Conservation (phyloP, 1,140 invertebrate genomes). For the Chironomus tepperi region DNA sequence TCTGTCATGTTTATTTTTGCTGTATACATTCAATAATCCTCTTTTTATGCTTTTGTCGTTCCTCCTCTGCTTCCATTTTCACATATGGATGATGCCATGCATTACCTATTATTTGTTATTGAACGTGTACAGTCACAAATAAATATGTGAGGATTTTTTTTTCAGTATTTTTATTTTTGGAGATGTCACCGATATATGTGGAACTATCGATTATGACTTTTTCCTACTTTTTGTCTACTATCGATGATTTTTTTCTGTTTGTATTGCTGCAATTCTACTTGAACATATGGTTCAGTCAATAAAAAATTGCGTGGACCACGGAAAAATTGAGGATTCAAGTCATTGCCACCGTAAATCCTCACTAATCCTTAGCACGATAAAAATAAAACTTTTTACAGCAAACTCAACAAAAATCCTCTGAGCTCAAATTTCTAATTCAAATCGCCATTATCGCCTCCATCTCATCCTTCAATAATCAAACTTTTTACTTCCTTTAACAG, state of each 20-base stretch:
- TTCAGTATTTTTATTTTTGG: not conserved
- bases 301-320: not conserved
- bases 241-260: too few relatives aligned
- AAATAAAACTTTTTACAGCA: too few relatives aligned
- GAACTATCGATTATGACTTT: not conserved
- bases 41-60: not conserved
- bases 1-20: too few relatives aligned
- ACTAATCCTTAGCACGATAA: not conserved
- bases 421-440: too few relatives aligned
- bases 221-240: not conserved
- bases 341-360: not conserved
- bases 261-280: too few relatives aligned
- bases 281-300: not conserved
- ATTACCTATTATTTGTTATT: constrained; percentile 7
- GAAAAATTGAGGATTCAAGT: not conserved
- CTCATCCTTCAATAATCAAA: not conserved
- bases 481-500: not conserved
- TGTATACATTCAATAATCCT: too few relatives aligned
- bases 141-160: not conserved
- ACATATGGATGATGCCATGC: not conserved
- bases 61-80: not conserved
- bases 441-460: too few relatives aligned
- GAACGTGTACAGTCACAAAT: not conserved
- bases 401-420: too few relatives aligned
- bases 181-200: not conserved